Evolutionary conservation across 2,113 vertebrate species (phyloP).

Genomic region (Hylia prasina): DNA sequence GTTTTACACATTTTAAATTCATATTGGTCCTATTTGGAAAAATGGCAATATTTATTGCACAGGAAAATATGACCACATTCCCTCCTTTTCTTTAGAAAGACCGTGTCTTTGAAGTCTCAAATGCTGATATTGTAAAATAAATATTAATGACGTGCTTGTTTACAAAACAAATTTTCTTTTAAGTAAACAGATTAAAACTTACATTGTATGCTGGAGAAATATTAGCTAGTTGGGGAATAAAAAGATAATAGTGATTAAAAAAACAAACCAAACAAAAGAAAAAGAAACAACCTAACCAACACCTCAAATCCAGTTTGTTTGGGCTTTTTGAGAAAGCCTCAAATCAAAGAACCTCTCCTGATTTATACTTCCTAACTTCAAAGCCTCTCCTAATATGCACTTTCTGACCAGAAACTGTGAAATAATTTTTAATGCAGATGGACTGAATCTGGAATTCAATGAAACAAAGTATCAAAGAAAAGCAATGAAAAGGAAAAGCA

Average conservation of each 20-base stretch:
- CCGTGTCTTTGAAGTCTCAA: not conserved
- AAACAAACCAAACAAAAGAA: not conserved
- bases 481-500: not conserved
- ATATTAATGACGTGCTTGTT: not conserved
- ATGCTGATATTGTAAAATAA: not conserved
- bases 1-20: not conserved
- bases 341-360: not conserved
- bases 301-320: not conserved
- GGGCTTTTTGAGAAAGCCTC: not conserved
- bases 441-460: not conserved
- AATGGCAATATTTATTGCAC: not conserved
- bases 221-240: not conserved
- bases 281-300: accelerated
- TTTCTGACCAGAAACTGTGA: not conserved
- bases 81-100: not conserved
- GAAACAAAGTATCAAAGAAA: not conserved
- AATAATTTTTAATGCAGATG: not conserved
- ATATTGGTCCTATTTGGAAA: not conserved
- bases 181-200: not conserved
- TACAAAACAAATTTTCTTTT: not conserved
- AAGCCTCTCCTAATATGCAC: not conserved
- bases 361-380: not conserved
- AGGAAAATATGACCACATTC: not conserved
- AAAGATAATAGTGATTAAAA: not conserved
- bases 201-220: not conserved